A percentile compares a stretch with the other conserved stretches of the same genome.
These are phyloP conservation scores for Nomada goodeniana DNA, from an alignment of 2,888 invertebrate species.

Conservation along the genomic window DNA sequence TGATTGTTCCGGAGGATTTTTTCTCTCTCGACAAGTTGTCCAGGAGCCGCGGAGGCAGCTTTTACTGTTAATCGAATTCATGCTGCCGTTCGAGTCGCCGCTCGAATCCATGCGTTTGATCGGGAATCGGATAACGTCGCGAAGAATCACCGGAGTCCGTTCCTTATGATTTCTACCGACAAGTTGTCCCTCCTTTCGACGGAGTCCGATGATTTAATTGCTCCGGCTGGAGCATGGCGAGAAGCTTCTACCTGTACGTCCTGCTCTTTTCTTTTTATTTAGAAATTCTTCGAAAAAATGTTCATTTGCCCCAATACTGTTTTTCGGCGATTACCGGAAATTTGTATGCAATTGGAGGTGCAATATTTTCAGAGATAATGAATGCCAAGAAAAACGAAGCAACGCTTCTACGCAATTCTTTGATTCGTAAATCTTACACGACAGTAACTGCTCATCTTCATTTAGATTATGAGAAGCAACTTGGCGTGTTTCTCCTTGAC, in stretches of 20 bases:
- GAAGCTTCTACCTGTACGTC: too few species aligned
- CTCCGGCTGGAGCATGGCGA: too few species aligned
- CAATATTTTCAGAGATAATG: not conserved
- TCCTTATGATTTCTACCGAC: not conserved
- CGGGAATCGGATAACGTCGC: conserved; percentile 3
- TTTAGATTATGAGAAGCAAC: not conserved
- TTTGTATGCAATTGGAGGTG: too few species aligned
- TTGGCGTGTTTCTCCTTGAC: conserved; percentile 9
- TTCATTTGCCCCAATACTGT: too few species aligned
- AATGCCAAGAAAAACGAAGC: not conserved
- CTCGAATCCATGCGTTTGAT: conserved; percentile 5
- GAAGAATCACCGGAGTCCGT: not conserved
- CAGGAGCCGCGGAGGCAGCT: not conserved
- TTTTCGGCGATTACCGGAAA: too few species aligned
- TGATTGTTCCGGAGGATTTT: not conserved
- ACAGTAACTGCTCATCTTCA: conserved; percentile 10
- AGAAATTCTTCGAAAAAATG: too few species aligned
- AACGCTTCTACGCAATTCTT: not conserved
- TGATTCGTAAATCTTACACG: not conserved
- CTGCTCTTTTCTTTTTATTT: too few species aligned
- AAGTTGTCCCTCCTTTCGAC: not conserved
- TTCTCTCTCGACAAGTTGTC: not conserved
- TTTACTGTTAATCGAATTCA: conserved; percentile 4
- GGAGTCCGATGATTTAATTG: too few species aligned
- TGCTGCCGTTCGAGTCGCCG: not conserved